phyloP scores from a whole-genome alignment of 2,888 invertebrate genomes.

The Anticlea derivata region DNA sequence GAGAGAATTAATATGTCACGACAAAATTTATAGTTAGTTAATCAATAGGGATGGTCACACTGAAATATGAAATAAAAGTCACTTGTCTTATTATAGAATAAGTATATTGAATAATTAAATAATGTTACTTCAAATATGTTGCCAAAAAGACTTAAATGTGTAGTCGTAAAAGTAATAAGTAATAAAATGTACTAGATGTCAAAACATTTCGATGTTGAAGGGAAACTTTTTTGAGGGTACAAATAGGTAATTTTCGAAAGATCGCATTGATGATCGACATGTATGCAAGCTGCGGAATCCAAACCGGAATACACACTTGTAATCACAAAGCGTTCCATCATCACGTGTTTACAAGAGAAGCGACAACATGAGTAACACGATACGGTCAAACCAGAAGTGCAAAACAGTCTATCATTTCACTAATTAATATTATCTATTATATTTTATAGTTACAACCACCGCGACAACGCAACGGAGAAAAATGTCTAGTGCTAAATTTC shows the following conservation, averaged over 20 bases:
- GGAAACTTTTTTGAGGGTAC: conserved; percentile 59
- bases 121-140: conserved; percentile 82
- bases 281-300: conserved; percentile 44
- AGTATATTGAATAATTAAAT: conserved; percentile 85
- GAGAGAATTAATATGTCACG: too few species aligned
- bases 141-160: conserved; percentile 82
- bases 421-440: conserved; percentile 73
- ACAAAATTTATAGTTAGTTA: too few species aligned
- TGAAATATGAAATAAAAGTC: conserved; percentile 62
- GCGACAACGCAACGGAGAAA: conserved; percentile 79
- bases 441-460: conserved; percentile 80
- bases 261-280: conserved; percentile 47
- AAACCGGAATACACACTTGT: conserved; percentile 52
- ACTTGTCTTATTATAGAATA: conserved; percentile 78
- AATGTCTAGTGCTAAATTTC: conserved; percentile 74
- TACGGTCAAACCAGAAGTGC: conserved; percentile 70
- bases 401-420: conserved; percentile 79
- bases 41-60: neutral
- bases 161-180: conserved; percentile 80
- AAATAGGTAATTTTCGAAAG: conserved; percentile 16
- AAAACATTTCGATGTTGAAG: conserved; percentile 75
- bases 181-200: conserved; percentile 76
- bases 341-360: conserved; percentile 46
- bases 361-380: conserved; percentile 49
- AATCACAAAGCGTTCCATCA: conserved; percentile 66